phyloP scores from a whole-genome alignment of 2,888 invertebrate species.

The Rotaria macrura region DNA sequence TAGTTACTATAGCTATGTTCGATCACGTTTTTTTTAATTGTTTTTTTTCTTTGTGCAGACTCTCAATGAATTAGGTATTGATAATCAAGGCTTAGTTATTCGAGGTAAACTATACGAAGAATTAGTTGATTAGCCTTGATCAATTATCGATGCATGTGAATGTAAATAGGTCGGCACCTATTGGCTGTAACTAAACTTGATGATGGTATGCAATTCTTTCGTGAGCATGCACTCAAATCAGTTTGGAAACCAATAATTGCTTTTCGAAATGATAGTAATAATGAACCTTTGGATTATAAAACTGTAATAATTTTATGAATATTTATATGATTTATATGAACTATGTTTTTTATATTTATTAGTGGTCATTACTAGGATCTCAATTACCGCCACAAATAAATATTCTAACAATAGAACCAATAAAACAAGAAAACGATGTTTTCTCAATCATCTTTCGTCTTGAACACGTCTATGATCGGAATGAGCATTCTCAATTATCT shows the following conservation, averaged over 20 bases:
- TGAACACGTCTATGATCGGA: not conserved
- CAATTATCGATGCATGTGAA: not conserved
- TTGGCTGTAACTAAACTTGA: not conserved
- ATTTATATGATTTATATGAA: not conserved
- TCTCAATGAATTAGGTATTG: conserved; percentile 64
- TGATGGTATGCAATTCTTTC: not conserved
- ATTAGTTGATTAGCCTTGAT: not conserved
- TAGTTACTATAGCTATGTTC: not conserved
- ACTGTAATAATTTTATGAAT: not conserved
- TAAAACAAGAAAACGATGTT: not conserved
- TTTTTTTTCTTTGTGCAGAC: conserved; percentile 45
- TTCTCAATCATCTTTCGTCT: not conserved
- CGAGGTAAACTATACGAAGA: conserved; percentile 39
- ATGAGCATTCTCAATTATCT: conserved; percentile 15
- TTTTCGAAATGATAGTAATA: not conserved
- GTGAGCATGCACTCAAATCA: not conserved
- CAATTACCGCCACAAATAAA: not conserved
- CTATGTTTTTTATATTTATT: not conserved
- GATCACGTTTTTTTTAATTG: not conserved
- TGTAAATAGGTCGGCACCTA: not conserved
- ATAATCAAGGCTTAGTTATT: conserved; percentile 49
- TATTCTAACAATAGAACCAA: not conserved
- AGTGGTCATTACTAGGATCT: not conserved
- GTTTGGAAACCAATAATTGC: conserved; percentile 3
- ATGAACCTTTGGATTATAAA: not conserved